Conservation (phyloP, 2,888 invertebrate species). For the Dicyrtomina minuta region DNA sequence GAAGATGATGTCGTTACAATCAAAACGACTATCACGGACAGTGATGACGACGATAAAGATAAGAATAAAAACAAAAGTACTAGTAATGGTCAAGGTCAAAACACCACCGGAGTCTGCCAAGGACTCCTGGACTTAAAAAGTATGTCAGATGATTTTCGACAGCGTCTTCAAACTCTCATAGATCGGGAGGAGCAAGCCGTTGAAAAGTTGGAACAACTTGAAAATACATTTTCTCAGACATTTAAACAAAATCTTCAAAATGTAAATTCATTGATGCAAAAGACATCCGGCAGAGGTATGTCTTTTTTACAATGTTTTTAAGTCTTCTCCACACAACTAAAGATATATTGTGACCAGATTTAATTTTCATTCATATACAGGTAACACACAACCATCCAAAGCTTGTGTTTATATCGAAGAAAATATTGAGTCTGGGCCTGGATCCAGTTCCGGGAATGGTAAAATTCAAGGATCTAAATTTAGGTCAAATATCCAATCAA, state of each 20-base stretch:
- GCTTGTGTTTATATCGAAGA: conserved; percentile 28
- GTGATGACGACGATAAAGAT: neutral
- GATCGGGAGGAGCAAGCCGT: conserved; percentile 23
- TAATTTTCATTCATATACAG: neutral
- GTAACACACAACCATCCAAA: conserved; percentile 10
- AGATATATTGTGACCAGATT: too few relatives aligned
- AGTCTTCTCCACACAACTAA: too few relatives aligned
- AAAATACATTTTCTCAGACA: neutral
- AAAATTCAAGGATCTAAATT: too few relatives aligned
- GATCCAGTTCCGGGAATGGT: neutral
- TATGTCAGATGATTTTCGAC: conserved; percentile 17
- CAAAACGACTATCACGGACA: neutral
- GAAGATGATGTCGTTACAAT: conserved; percentile 14
- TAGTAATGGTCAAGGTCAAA: neutral
- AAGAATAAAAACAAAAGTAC: neutral
- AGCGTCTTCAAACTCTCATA: conserved; percentile 1
- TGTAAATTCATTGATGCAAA: too few relatives aligned
- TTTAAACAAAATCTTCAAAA: neutral
- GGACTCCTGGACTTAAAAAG: conserved; percentile 4
- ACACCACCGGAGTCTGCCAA: conserved; percentile 1
- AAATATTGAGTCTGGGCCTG: neutral
- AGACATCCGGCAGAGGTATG: too few relatives aligned
- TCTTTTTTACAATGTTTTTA: too few relatives aligned
- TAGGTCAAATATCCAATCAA: neutral
- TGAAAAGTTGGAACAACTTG: neutral